These are phyloP conservation scores for Tetranychus truncatus DNA, from an alignment of 2,888 invertebrate species.

Conservation along the genomic window DNA sequence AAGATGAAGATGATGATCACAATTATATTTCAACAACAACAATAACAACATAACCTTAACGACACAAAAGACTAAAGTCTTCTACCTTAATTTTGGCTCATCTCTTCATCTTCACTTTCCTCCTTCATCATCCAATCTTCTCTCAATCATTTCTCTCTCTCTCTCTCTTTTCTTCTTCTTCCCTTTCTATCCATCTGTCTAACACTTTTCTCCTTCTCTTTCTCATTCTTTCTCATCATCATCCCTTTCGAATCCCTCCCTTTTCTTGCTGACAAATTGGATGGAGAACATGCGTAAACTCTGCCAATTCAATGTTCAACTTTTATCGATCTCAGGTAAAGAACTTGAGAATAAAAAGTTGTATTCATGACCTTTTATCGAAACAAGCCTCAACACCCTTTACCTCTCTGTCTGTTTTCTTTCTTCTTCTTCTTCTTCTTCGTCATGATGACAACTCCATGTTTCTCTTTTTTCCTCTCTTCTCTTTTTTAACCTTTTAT, in stretches of 20 bases:
- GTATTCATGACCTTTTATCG: not conserved
- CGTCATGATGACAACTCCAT: not conserved
- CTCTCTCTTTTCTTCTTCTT: constrained; percentile 7
- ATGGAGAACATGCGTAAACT: not conserved
- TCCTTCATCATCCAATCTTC: not conserved
- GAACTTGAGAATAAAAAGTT: not conserved
- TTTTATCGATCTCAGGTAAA: not conserved
- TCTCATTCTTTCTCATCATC: not conserved
- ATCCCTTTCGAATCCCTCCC: not conserved
- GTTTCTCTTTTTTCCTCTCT: not conserved
- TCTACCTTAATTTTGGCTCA: not conserved
- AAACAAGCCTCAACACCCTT: not conserved
- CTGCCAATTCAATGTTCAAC: not conserved
- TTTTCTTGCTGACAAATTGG: not conserved
- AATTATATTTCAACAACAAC: not conserved
- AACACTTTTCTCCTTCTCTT: constrained; percentile 4
- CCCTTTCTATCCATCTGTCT: not conserved
- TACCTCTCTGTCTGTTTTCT: not conserved
- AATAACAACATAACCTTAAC: not conserved
- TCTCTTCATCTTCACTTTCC: not conserved
- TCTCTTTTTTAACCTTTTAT: not conserved
- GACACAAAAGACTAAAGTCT: constrained; percentile 1
- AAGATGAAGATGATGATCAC: not conserved
- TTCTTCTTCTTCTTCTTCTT: not conserved
- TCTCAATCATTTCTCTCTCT: constrained; percentile 3